Base-by-base conservation (phyloP, 2,888 invertebrate genomes). In the Polymixis flavicincta region DNA sequence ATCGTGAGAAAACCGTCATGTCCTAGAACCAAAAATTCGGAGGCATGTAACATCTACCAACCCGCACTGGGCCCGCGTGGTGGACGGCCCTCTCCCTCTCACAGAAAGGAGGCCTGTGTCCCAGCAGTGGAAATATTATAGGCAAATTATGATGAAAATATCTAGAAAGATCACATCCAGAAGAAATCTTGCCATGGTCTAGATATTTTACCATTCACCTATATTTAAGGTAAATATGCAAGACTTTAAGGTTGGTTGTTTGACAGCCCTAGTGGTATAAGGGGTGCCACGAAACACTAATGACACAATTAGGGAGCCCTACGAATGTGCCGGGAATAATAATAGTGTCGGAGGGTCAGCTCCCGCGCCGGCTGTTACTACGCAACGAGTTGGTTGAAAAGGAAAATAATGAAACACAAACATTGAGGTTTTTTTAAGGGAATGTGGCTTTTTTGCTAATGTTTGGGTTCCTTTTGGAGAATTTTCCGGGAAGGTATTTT, bases 261-360 rank as follows among this genome's bases (percentile, higher is more conserved):
- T 28, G 59, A 37, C 74, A 74, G 25, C 82, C 82, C 82, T 82
- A 42, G 13, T 22, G 7, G 11, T 22, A 52, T 50, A 67, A 59
- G 42, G 14, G 71, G 28, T 52, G 50, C 61, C 48, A 45, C 64
- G 65, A 28, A 61, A 55, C 59, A 69, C 78, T 86, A 86, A 82
- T 85, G 76, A 81, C 71, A 80, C 83, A 85, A 86, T 87, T 85
- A 87, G 54, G 57, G 78, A 73, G 69, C 74, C 76, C 79, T 74
- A 42, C 54, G 19, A 74, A 74, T 74, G 72, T 74, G 70, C 48
- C 25, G 76, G 25, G 79, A 77, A 82, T 74, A 74, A 55, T 81
- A 81, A 76, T 63, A 59, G 76, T 59, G n/a, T 4, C 45, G 22
- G 54, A 61, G 70, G 71, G 84, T 67, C 48, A 65, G 28, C n/a